Evolutionary conservation across 2,113 vertebrate genomes (phyloP).

Genomic region (Hoplias malabaricus): DNA sequence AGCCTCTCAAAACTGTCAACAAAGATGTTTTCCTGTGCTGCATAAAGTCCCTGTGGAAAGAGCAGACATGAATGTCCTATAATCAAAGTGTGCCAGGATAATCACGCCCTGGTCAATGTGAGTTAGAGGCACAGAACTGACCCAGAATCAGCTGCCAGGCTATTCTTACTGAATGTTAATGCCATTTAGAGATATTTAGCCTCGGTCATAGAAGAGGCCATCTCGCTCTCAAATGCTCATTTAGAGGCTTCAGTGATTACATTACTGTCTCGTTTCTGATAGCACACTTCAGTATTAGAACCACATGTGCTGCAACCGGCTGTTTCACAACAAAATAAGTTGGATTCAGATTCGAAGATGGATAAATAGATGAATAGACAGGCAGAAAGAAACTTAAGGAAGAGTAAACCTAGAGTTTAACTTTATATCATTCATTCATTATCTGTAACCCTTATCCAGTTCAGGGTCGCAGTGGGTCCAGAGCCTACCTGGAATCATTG

Average conservation of each 20-base stretch:
- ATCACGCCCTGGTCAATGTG: neutral
- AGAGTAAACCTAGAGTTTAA: too few species aligned
- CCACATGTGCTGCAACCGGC: neutral
- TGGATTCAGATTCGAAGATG: neutral
- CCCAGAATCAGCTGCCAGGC: neutral
- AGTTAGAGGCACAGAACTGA: conserved; percentile 9
- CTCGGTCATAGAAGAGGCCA: neutral
- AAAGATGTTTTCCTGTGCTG: neutral
- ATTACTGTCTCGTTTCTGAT: neutral
- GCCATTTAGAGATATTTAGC: conserved; percentile 8
- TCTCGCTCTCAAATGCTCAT: neutral
- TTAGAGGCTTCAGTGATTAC: neutral
- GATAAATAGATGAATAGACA: neutral
- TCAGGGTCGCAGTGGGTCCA: too few species aligned
- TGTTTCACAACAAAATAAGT: too few species aligned
- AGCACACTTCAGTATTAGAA: neutral
- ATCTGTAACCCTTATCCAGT: too few species aligned
- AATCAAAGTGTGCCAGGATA: neutral
- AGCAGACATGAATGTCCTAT: neutral
- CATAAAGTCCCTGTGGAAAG: neutral
- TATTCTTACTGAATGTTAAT: neutral
- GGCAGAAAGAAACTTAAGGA: too few species aligned
- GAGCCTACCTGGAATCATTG: too few species aligned
- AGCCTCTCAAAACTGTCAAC: conserved; percentile 4
- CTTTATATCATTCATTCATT: too few species aligned